A percentile compares a stretch with the other conserved stretches of the same genome.
These are phyloP conservation scores for Ctenoplectra terminalis DNA, from an alignment of 1,140 invertebrate species.

Conservation along the genomic window DNA sequence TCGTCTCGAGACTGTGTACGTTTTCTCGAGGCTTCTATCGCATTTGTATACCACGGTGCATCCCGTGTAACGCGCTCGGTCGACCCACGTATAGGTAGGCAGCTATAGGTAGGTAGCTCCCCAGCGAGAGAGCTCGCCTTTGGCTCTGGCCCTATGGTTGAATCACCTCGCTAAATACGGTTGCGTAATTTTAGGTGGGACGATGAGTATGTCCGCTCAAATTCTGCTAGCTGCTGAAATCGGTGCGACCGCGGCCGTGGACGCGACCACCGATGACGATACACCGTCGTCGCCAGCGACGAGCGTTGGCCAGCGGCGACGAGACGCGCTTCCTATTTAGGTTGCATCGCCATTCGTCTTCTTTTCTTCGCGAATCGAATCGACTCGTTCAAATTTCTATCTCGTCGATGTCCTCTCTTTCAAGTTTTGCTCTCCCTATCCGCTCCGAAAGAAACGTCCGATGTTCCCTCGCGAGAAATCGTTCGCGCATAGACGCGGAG, in stretches of 20 bases:
- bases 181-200: constrained; percentile 77
- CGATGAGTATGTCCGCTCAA: constrained; percentile 67
- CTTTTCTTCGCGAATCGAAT: neutral
- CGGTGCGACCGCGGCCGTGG: constrained; percentile 42
- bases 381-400: neutral
- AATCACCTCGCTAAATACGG: constrained; percentile 77
- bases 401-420: neutral
- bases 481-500: too few relatives aligned
- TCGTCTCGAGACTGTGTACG: constrained; percentile 21
- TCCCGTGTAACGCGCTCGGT: constrained; percentile 7
- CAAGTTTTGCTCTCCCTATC: too few relatives aligned
- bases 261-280: constrained; percentile 28
- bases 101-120: constrained; percentile 21
- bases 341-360: neutral
- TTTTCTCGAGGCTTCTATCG: constrained; percentile 54
- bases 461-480: too few relatives aligned
- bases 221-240: constrained; percentile 66
- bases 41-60: constrained; percentile 14
- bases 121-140: constrained; percentile 11
- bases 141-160: constrained; percentile 65
- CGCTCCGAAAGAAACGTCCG: too few relatives aligned
- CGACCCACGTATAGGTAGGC: constrained; percentile 39
- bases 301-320: constrained; percentile 7
- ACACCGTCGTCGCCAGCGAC: constrained; percentile 20
- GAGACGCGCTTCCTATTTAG: constrained; percentile 49